Percentiles rank a stretch among this genome's conserved stretches.
Conservation (phyloP, 2,888 invertebrate species). For the Tanytarsus gracilentus region DNA sequence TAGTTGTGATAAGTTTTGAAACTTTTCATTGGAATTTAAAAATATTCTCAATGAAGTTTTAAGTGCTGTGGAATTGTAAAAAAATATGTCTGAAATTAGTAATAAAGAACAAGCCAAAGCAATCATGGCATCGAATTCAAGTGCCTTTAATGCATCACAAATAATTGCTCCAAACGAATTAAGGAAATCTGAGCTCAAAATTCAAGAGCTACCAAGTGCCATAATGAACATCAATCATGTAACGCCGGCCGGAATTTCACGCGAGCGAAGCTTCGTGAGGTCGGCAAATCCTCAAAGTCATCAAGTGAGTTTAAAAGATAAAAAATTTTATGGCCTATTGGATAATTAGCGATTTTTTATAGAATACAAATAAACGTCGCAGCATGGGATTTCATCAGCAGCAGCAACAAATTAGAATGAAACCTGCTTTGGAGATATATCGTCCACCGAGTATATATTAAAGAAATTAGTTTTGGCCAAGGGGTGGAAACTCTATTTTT, state of each 20-base stretch:
- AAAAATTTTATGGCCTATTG: neutral
- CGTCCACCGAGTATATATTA: slow-evolving; percentile 66
- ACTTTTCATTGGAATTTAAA: neutral
- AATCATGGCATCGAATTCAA: slow-evolving; percentile 1
- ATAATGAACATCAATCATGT: slow-evolving; percentile 30
- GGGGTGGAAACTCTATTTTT: too few species aligned
- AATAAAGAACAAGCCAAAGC: slow-evolving; percentile 7
- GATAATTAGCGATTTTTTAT: slow-evolving; percentile 32
- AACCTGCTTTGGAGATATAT: slow-evolving; percentile 81
- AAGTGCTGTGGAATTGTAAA: slow-evolving; percentile 12
- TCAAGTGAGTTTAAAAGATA: slow-evolving; percentile 39
- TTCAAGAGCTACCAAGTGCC: slow-evolving; percentile 14
- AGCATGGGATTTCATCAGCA: slow-evolving; percentile 54
- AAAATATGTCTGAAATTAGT: slow-evolving; percentile 22
- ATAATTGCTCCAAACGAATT: slow-evolving; percentile 15
- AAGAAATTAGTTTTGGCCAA: too few species aligned
- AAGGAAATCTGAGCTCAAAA: slow-evolving; percentile 19
- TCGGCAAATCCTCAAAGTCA: slow-evolving; percentile 46
- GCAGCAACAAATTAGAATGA: slow-evolving; percentile 50
- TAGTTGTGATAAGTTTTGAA: slow-evolving; percentile 1
- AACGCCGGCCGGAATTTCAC: slow-evolving; percentile 48
- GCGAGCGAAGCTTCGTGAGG: slow-evolving; percentile 63
- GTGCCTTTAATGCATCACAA: neutral
- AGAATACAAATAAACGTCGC: slow-evolving; percentile 59
- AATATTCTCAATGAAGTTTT: neutral